phyloP scores from a whole-genome alignment of 2,888 invertebrate species.

The Drosophila longiperda region DNA sequence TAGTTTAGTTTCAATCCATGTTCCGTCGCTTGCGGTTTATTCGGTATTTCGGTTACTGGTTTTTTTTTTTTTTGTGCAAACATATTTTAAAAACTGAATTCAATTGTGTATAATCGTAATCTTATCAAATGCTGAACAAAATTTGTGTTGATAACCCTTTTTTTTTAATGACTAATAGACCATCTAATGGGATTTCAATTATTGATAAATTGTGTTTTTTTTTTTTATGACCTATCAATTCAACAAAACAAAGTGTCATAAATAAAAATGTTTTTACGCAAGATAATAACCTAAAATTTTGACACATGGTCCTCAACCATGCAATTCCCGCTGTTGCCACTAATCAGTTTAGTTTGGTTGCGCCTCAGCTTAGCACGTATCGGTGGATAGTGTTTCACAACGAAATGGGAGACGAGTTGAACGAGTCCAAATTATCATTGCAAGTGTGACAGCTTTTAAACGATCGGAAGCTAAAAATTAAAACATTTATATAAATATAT shows the following conservation, averaged over 20 bases:
- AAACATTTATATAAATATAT: not conserved
- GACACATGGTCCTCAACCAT: not conserved
- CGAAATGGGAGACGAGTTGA: constrained; percentile 13
- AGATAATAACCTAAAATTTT: not conserved
- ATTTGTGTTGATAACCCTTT: not conserved
- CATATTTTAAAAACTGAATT: not conserved
- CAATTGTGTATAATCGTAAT: not conserved
- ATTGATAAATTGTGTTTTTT: no score
- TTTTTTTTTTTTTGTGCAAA: not conserved
- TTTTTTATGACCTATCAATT: no score
- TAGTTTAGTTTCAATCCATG: constrained; percentile 23
- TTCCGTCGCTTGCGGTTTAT: constrained; percentile 26
- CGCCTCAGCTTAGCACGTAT: constrained; percentile 27
- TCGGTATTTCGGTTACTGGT: not conserved
- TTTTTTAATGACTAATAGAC: no score
- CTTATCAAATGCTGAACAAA: not conserved
- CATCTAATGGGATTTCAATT: no score
- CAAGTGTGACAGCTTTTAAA: constrained; percentile 2
- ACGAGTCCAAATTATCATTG: constrained; percentile 14
- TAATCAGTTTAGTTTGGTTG: constrained; percentile 3
- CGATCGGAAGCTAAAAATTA: not conserved
- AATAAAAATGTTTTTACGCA: not conserved
- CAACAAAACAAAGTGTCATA: not conserved
- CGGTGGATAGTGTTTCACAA: constrained; percentile 11
- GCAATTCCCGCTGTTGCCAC: not conserved